Evolutionary conservation across 1,140 invertebrate genomes (phyloP).

Genomic region (Platyscapa corneri): DNA sequence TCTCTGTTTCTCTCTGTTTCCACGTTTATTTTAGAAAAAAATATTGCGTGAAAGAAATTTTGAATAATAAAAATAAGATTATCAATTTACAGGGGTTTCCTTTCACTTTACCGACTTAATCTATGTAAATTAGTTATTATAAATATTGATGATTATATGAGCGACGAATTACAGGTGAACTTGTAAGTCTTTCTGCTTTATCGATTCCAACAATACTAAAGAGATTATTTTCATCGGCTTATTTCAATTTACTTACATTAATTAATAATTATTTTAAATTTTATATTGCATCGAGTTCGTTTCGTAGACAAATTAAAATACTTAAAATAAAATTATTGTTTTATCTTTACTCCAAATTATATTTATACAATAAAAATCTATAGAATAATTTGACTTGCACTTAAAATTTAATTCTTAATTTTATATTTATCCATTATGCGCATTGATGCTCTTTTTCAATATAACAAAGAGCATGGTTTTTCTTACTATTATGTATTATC

Average conservation of each 20-base stretch:
- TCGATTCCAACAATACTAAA: background rate
- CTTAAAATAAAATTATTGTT: background rate
- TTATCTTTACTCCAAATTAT: background rate
- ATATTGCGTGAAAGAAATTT: background rate
- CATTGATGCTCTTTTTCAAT: background rate
- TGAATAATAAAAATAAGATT: background rate
- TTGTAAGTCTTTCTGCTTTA: background rate
- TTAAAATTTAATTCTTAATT: background rate
- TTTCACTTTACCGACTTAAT: too few relatives aligned
- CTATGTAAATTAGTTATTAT: too few relatives aligned
- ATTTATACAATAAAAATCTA: background rate
- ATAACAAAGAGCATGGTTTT: background rate
- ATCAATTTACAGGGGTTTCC: background rate
- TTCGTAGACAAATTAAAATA: background rate
- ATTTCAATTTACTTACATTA: too few relatives aligned
- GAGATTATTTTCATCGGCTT: too few relatives aligned
- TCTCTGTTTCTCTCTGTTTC: background rate
- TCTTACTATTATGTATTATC: too few relatives aligned
- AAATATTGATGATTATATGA: background rate
- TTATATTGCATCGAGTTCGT: background rate
- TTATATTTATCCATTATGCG: background rate
- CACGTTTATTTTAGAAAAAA: background rate
- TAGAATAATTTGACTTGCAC: background rate
- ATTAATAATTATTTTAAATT: too few relatives aligned
- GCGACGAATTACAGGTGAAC: background rate